Evolutionary conservation across 2,888 invertebrate genomes (phyloP).

Genomic region (Nymphalis urticae): DNA sequence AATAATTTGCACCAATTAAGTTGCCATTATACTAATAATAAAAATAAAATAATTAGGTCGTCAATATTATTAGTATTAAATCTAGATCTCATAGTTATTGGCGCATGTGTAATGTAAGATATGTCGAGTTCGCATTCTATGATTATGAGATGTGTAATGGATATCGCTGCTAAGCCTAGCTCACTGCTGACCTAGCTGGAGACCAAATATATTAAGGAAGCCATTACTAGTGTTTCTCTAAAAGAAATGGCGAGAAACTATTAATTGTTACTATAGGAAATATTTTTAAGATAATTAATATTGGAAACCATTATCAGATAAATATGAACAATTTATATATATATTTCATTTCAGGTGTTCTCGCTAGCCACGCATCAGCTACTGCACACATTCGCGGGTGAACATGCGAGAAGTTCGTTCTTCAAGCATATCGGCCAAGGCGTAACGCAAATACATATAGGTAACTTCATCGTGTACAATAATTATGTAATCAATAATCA

Average conservation of each 20-base stretch:
- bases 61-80: too few species aligned
- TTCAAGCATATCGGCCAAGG: slow-evolving; percentile 99
- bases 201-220: neutral
- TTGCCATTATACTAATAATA: too few species aligned
- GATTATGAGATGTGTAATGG: too few species aligned
- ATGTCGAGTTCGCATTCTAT: too few species aligned
- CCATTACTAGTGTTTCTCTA: neutral
- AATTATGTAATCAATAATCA: neutral
- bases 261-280: neutral
- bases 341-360: slow-evolving; percentile 87
- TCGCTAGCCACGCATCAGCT: slow-evolving; percentile 93
- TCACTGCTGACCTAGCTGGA: too few species aligned
- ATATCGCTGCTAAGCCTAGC: too few species aligned
- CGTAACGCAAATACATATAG: slow-evolving; percentile 95
- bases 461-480: slow-evolving; percentile 44
- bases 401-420: slow-evolving; percentile 97
- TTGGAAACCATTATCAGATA: too few species aligned
- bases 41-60: too few species aligned
- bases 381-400: slow-evolving; percentile 93
- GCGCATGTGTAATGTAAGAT: too few species aligned
- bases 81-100: too few species aligned
- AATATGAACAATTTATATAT: neutral
- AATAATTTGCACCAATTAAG: too few species aligned
- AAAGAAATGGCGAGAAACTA: neutral
- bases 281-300: too few species aligned